These are phyloP conservation scores for Muscicapa adusta DNA, from an alignment of 2,113 vertebrate species.

Conservation along the genomic window DNA sequence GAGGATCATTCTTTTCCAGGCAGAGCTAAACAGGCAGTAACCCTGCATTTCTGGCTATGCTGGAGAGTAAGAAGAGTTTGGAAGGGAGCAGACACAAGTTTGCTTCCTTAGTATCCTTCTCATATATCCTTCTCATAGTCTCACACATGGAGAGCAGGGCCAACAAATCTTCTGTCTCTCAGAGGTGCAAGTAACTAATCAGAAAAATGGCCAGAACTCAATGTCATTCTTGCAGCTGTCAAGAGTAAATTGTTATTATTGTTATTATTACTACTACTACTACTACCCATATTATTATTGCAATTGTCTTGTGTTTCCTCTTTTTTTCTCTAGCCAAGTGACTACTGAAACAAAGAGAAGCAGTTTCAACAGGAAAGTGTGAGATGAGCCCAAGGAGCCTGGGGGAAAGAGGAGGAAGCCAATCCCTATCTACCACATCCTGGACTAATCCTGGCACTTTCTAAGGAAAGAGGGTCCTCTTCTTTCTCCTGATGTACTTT, in stretches of 20 bases:
- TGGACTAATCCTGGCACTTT: background rate
- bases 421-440: background rate
- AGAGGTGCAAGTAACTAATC: background rate
- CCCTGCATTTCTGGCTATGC: background rate
- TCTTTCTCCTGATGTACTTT: background rate
- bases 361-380: background rate
- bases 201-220: background rate
- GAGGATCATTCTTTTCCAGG: background rate
- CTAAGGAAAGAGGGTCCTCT: background rate
- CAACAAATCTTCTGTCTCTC: background rate
- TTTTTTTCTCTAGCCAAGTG: background rate
- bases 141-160: background rate
- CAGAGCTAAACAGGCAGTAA: background rate
- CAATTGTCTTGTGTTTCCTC: background rate
- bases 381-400: background rate
- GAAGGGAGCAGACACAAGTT: background rate
- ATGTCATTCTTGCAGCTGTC: background rate
- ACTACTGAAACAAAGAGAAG: background rate
- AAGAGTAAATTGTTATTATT: background rate
- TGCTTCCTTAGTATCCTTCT: background rate
- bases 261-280: accelerated
- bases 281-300: background rate
- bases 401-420: background rate
- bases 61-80: background rate
- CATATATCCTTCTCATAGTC: no score